Percentiles rank a stretch among this genome's conserved stretches.
phyloP scores from a whole-genome alignment of 1,140 invertebrate genomes.

The Magallana gigas region DNA sequence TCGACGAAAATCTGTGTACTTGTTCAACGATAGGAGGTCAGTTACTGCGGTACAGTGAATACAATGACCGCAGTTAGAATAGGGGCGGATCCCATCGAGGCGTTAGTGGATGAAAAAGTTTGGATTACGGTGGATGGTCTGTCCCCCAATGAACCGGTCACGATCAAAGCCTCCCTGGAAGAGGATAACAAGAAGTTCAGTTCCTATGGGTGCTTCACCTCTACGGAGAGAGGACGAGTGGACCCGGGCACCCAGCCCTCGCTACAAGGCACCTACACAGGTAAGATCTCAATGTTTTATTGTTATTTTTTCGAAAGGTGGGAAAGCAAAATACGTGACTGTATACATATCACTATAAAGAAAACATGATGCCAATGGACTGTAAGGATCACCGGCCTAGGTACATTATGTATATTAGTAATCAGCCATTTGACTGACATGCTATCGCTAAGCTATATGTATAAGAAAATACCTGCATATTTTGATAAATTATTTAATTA shows the following conservation, averaged over 20 bases:
- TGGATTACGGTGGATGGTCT: slow-evolving; percentile 42
- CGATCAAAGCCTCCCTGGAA: slow-evolving; percentile 33
- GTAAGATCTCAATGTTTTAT: slow-evolving; percentile 13
- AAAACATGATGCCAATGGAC: background rate
- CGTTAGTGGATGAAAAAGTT: slow-evolving; percentile 46
- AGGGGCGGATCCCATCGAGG: slow-evolving; percentile 16
- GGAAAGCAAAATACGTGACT: no score
- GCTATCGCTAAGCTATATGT: no score
- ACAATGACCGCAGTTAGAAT: slow-evolving; percentile 12
- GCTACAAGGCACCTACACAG: slow-evolving; percentile 58
- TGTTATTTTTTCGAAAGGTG: background rate
- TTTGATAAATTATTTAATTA: no score
- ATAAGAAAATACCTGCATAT: no score
- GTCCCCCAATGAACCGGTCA: slow-evolving; percentile 31
- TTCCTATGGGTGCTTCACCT: slow-evolving; percentile 50
- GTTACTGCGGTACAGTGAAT: no score
- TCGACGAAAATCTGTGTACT: no score
- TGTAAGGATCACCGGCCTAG: background rate
- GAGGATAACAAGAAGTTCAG: slow-evolving; percentile 47
- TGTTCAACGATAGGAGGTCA: no score
- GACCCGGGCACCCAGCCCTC: slow-evolving; percentile 40
- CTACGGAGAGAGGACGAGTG: slow-evolving; percentile 49
- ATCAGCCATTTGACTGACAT: no score
- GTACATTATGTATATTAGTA: no score
- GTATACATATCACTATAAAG: background rate